phyloP scores from a whole-genome alignment of 2,113 vertebrate genomes.

The rabbit (Oryctolagus cuniculus) region mOryCun1.1 NC_091433.1:10146501-10147000 shows the following conservation, averaged over 20 bases:
- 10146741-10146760: background rate
- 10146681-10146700: background rate
- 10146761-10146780: background rate
- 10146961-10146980: background rate
- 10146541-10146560: background rate
- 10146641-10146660: background rate
- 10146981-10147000: background rate
- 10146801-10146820: background rate
- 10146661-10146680: background rate
- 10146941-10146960: background rate
- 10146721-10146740: background rate
- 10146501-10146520: background rate
- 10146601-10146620: background rate
- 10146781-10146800: background rate
- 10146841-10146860: background rate
- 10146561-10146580: background rate
- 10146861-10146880: background rate
- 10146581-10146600: too few species aligned
- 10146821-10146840: background rate
- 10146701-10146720: background rate
- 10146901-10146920: background rate
- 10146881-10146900: background rate
- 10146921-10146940: background rate
- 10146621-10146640: background rate
- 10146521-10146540: background rate